A percentile compares a stretch with the other conserved stretches of the same genome.
These are phyloP conservation scores for Lordiphosa collinella DNA, from an alignment of 1,140 invertebrate species.

Conservation along the genomic window DNA sequence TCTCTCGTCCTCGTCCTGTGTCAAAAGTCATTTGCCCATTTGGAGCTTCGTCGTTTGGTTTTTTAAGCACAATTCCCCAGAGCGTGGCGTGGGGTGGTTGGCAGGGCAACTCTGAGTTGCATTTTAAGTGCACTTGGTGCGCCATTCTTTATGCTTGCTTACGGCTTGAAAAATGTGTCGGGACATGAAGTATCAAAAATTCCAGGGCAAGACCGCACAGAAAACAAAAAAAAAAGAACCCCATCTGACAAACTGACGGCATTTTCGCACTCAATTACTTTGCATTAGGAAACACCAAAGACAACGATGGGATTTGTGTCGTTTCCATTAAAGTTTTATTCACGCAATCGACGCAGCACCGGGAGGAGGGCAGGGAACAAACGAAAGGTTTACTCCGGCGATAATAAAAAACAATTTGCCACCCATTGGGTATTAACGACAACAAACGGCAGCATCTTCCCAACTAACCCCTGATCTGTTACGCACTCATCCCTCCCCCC, in stretches of 20 bases:
- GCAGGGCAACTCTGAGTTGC: slow-evolving; percentile 21
- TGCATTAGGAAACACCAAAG: slow-evolving; percentile 69
- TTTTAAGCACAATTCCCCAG: background rate
- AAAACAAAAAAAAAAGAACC: slow-evolving; percentile 22
- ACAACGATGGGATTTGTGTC: slow-evolving; percentile 67
- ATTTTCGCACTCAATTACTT: slow-evolving; percentile 80
- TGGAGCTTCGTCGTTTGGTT: slow-evolving; percentile 1
- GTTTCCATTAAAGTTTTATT: slow-evolving; percentile 79
- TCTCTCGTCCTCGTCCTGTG: slow-evolving; percentile 18
- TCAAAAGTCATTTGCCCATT: slow-evolving; percentile 47
- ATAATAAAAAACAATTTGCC: slow-evolving; percentile 80
- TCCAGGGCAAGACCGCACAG: slow-evolving; percentile 32
- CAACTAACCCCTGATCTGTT: slow-evolving; percentile 1
- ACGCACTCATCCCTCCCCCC: slow-evolving; percentile 3
- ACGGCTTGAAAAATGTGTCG: slow-evolving; percentile 34
- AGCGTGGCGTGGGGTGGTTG: slow-evolving; percentile 1
- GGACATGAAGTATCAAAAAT: slow-evolving; percentile 43
- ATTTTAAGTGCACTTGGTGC: slow-evolving; percentile 48
- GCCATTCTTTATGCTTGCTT: slow-evolving; percentile 40
- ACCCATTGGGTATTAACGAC: slow-evolving; percentile 78
- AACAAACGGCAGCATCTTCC: slow-evolving; percentile 59
- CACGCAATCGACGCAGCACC: slow-evolving; percentile 61
- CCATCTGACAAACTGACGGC: slow-evolving; percentile 52
- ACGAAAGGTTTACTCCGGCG: slow-evolving; percentile 1
- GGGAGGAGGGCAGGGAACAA: background rate